These are phyloP conservation scores for Paracentrotus lividus DNA, from an alignment of 53 echinoderm and acorn worm genomes.

Conservation along the genomic window DNA sequence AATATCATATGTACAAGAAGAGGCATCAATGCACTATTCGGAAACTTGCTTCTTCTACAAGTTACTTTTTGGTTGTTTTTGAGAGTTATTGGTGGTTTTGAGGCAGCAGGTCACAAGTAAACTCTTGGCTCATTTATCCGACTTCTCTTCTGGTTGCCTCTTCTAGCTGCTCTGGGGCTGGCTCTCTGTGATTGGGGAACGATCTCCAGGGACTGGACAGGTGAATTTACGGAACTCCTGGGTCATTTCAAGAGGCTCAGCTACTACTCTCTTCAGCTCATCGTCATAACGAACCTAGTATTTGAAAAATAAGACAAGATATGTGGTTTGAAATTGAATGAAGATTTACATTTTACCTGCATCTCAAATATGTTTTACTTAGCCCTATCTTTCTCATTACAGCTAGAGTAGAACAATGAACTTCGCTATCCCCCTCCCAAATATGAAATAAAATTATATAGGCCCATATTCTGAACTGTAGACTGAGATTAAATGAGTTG, in stretches of 20 bases:
- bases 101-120: no score
- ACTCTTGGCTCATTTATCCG: conserved; percentile 50
- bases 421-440: no score
- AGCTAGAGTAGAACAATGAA: background rate
- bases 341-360: background rate
- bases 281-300: conserved; percentile 95
- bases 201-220: conserved; percentile 96
- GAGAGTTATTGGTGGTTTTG: no score
- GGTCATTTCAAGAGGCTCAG: conserved; percentile 95
- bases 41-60: no score
- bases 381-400: background rate
- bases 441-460: no score
- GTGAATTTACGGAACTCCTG: conserved; percentile 99
- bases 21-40: no score
- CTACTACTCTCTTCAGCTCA: conserved; percentile 91
- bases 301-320: background rate
- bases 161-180: conserved; percentile 72
- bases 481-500: no score
- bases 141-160: conserved; percentile 74
- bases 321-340: no score
- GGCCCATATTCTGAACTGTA: no score
- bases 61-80: no score
- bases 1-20: no score
- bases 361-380: background rate
- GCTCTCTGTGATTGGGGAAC: conserved; percentile 91